Conservation (phyloP, 2,797 vertebrate species). For the Anabas testudineus region DNA sequence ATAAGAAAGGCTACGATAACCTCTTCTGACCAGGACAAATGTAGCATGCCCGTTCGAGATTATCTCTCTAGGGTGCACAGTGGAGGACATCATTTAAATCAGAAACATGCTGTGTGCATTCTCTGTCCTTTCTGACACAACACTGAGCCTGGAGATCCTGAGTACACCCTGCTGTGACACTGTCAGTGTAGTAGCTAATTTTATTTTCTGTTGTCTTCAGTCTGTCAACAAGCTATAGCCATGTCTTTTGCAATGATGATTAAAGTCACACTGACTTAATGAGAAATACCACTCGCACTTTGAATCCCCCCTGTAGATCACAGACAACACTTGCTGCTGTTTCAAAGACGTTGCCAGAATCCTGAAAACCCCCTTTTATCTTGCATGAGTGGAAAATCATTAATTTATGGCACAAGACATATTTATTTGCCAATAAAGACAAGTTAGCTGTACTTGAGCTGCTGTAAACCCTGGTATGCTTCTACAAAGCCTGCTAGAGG, state of each 20-base stretch:
- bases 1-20: conserved; percentile 59
- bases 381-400: conserved; percentile 13
- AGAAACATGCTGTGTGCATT: conserved; percentile 19
- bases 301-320: conserved; percentile 24
- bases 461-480: neutral
- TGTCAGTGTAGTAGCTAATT: conserved; percentile 2
- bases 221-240: conserved; percentile 7
- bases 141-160: neutral
- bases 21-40: conserved; percentile 64
- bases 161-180: conserved; percentile 1
- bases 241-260: conserved; percentile 3
- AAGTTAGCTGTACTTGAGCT: neutral
- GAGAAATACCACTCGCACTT: conserved; percentile 21
- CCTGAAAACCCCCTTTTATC: conserved; percentile 7
- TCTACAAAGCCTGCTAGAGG: neutral
- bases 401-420: conserved; percentile 6
- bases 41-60: conserved; percentile 54
- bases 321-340: conserved; percentile 12
- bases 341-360: conserved; percentile 15
- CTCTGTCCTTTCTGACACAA: conserved; percentile 18
- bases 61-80: conserved; percentile 41
- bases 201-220: neutral
- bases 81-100: conserved; percentile 38
- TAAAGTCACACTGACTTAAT: conserved; percentile 27
- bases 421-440: neutral